Conservation (phyloP, 1,140 invertebrate genomes). For the Chironomus striatipennis region DNA sequence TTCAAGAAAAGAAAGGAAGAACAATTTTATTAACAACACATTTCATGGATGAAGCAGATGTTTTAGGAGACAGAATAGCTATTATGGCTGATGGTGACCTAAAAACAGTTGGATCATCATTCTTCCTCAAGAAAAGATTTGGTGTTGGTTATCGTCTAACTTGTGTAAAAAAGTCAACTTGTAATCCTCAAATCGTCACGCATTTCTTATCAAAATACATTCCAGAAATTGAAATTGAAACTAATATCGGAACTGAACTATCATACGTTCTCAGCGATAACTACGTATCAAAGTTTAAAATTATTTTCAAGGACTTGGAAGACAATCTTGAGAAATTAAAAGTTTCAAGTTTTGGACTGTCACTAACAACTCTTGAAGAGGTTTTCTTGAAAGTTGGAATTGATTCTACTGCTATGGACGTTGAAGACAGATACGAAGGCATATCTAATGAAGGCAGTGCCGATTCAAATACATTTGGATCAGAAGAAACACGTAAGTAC, state of each 20-base stretch:
- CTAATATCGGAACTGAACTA: constrained; percentile 35
- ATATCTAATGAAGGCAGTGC: constrained; percentile 28
- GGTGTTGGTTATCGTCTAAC: constrained; percentile 45
- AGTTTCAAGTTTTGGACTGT: constrained; percentile 78
- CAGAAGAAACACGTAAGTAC: constrained; percentile 26
- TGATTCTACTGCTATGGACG: constrained; percentile 26
- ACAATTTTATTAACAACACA: constrained; percentile 92
- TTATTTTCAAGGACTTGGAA: constrained; percentile 35
- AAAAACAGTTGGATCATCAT: constrained; percentile 74
- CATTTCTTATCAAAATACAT: constrained; percentile 32
- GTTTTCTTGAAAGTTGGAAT: constrained; percentile 52
- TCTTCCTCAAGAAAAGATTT: constrained; percentile 81
- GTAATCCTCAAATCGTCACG: constrained; percentile 32
- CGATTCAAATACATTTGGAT: constrained; percentile 19
- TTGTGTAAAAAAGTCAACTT: constrained; percentile 35
- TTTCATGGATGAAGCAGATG: constrained; percentile 97
- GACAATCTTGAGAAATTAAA: constrained; percentile 28
- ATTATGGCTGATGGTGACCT: constrained; percentile 77
- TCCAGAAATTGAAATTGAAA: constrained; percentile 33
- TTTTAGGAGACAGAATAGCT: constrained; percentile 85
- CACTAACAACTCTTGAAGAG: constrained; percentile 90
- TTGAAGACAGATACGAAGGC: too few relatives aligned
- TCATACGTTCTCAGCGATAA: constrained; percentile 34
- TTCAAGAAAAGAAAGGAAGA: constrained; percentile 45
- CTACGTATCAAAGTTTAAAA: constrained; percentile 32